phyloP scores from a whole-genome alignment of 2,888 invertebrate species.

The Tetropium fuscum region DNA sequence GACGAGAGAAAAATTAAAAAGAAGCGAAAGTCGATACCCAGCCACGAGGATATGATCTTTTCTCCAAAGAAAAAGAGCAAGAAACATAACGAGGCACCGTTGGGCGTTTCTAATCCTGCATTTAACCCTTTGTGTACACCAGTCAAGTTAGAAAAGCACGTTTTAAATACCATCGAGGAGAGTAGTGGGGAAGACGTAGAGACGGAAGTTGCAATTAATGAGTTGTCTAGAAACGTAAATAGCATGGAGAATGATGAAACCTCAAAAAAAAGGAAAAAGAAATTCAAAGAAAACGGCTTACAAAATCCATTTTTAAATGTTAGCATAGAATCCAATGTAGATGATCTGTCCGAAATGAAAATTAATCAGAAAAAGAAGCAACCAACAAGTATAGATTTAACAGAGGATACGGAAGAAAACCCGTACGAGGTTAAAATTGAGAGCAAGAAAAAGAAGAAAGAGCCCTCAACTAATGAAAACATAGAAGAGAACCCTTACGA shows the following conservation, averaged over 20 bases:
- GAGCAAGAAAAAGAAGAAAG: slow-evolving; percentile 35
- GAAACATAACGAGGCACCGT: slow-evolving; percentile 24
- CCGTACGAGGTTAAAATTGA: slow-evolving; percentile 38
- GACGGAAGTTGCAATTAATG: slow-evolving; percentile 28
- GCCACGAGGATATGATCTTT: slow-evolving; percentile 27
- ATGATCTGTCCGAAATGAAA: slow-evolving; percentile 37
- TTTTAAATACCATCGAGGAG: slow-evolving; percentile 55
- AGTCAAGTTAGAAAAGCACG: slow-evolving; percentile 48
- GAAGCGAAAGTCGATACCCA: slow-evolving; percentile 37
- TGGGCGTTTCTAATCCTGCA: slow-evolving; percentile 56
- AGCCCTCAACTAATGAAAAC: slow-evolving; percentile 42
- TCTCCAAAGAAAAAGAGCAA: slow-evolving; percentile 28
- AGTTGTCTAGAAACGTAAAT: background rate
- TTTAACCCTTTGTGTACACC: slow-evolving; percentile 54
- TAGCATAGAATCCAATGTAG: background rate
- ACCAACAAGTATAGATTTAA: background rate
- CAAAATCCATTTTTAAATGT: background rate
- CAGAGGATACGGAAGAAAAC: slow-evolving; percentile 21
- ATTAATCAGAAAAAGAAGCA: slow-evolving; percentile 33
- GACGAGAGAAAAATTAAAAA: slow-evolving; percentile 29
- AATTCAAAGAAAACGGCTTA: background rate
- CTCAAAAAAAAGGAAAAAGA: background rate
- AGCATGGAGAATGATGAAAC: no score
- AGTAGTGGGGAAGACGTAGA: slow-evolving; percentile 39
- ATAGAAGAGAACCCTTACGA: slow-evolving; percentile 34